phyloP scores from a whole-genome alignment of 1,140 invertebrate species.

The Agrypnia vestita region DNA sequence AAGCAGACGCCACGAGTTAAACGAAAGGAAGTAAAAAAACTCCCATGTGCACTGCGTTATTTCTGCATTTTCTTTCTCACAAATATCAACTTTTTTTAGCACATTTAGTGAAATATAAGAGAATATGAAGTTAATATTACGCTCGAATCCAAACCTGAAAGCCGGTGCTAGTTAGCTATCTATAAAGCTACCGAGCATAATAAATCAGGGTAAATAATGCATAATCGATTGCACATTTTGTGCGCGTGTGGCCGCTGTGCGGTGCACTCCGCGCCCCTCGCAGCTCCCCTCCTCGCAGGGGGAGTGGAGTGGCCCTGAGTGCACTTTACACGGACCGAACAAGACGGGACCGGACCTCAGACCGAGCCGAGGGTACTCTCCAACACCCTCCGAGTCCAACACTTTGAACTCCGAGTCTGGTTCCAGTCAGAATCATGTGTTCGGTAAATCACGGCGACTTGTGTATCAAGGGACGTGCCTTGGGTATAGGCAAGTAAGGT shows the following conservation, averaged over 20 bases:
- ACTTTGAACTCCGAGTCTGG: constrained; percentile 2
- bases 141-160: too few species aligned
- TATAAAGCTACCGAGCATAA: too few species aligned
- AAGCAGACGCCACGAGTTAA: too few species aligned
- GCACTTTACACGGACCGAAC: constrained; percentile 26
- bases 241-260: constrained; percentile 23
- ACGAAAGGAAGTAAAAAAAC: too few species aligned
- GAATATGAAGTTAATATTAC: too few species aligned
- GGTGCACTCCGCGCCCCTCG: background rate
- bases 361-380: constrained; percentile 8
- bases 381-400: constrained; percentile 16
- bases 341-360: constrained; percentile 6
- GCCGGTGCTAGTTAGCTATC: too few species aligned
- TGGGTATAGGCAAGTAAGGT: too few species aligned
- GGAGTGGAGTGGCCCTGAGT: background rate
- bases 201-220: constrained; percentile 22
- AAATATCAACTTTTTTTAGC: too few species aligned
- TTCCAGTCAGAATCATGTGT: constrained; percentile 2
- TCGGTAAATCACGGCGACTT: background rate
- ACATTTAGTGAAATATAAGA: too few species aligned
- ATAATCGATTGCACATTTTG: constrained; percentile 21
- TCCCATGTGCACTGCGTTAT: too few species aligned
- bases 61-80: too few species aligned
- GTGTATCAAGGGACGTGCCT: background rate
- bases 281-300: background rate